Evolutionary conservation across 2,113 vertebrate species (phyloP).

Genomic region (Micromys minutus): DNA sequence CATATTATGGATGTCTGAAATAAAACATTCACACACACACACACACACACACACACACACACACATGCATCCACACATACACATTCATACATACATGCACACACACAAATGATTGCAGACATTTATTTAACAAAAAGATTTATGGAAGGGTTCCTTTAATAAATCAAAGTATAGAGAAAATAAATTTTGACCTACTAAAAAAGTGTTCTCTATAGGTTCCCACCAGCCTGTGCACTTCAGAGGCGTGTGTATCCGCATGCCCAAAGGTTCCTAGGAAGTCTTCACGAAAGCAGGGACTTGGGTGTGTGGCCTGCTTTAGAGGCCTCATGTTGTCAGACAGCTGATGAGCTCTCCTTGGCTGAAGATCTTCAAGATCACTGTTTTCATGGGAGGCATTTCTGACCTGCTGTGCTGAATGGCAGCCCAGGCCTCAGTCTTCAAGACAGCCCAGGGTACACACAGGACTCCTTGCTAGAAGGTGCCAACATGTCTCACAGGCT

Average conservation of each 20-base stretch:
- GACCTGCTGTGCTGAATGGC: too few relatives aligned
- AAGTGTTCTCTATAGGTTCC: not conserved
- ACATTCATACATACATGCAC: not conserved
- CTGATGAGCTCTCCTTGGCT: not conserved
- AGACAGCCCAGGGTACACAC: not conserved
- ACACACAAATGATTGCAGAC: not conserved
- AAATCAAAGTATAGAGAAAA: constrained; percentile 5
- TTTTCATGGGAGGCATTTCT: not conserved
- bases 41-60: not conserved
- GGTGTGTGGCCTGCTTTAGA: not conserved
- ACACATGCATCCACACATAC: not conserved
- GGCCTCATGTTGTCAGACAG: fast-evolving
- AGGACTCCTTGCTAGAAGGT: not conserved
- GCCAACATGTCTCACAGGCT: too few relatives aligned
- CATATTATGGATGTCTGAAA: not conserved
- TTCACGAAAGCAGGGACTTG: not conserved
- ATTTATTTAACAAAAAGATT: constrained; percentile 7
- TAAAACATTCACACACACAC: not conserved
- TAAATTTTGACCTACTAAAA: constrained; percentile 22
- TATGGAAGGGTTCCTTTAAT: not conserved
- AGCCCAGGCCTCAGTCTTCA: not conserved
- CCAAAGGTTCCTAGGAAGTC: not conserved
- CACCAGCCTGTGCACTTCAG: not conserved
- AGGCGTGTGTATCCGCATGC: not conserved
- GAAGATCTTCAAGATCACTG: not conserved